Evolutionary conservation across 2,797 vertebrate species (phyloP).

Genomic region (Sebastes itinus): DNA sequence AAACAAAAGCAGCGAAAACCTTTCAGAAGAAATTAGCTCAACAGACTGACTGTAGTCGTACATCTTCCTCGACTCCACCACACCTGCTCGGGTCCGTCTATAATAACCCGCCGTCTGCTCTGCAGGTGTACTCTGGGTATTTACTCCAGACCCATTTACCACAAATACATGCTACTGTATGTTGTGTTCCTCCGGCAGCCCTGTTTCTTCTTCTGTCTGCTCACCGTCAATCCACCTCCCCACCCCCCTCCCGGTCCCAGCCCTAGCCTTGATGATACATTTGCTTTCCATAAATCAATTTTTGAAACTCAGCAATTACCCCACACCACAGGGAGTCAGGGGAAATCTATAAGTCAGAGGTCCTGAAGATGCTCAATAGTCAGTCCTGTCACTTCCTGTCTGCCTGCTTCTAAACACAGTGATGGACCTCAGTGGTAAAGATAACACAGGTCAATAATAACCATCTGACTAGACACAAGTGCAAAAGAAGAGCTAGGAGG

Average conservation of each 20-base stretch:
- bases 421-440: conserved; percentile 39
- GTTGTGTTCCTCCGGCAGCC: conserved; percentile 13
- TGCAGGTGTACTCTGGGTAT: conserved; percentile 66
- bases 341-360: conserved; percentile 69
- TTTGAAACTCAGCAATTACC: conserved; percentile 67
- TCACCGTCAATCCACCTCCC: conserved; percentile 4
- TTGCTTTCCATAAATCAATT: conserved; percentile 71
- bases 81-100: conserved; percentile 66
- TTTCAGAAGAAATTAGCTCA: conserved; percentile 38
- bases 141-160: conserved; percentile 68
- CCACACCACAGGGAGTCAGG: conserved; percentile 35
- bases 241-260: background rate
- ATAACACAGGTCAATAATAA: conserved; percentile 52
- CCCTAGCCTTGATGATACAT: conserved; percentile 59
- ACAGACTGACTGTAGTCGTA: conserved; percentile 36
- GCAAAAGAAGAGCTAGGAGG: background rate
- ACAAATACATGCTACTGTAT: conserved; percentile 46
- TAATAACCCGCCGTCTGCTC: conserved; percentile 59
- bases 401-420: conserved; percentile 26
- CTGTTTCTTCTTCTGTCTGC: conserved; percentile 26
- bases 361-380: conserved; percentile 56
- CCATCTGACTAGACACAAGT: conserved; percentile 14
- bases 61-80: conserved; percentile 53
- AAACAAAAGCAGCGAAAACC: conserved; percentile 30
- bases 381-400: conserved; percentile 54